Evolutionary conservation across 2,113 vertebrate genomes (phyloP), one percentile per base, ranked within the genome.

Genomic region (Cryptomyrus ogoouensis): DNA sequence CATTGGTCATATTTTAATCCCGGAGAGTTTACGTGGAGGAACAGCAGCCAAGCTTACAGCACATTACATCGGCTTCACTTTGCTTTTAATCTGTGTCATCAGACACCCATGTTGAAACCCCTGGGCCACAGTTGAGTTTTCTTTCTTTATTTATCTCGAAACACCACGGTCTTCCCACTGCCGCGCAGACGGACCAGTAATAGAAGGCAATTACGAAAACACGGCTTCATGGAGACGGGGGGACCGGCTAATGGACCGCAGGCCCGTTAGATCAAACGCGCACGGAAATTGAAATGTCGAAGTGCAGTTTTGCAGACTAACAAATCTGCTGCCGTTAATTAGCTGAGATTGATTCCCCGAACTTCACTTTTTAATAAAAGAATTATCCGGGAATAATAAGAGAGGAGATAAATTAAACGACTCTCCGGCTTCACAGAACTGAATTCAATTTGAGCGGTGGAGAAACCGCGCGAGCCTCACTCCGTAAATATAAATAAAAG

Each of bases 231-330:
- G 50, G 42, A 89, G 44, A 49, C 31, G 19, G 47, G 10, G 46
- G 31, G 27, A 83, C 70, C 27, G 4, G 27, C 42, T 80, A 84
- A 89, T 89, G 27, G 70, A 77, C 49, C 31, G 74, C 80, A 27
- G 49, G 39, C 89, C 89, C 47, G 39, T 89, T 84, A 17, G 77
- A 84, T 89, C 77, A 83, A 89, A 58, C 80, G 39, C 12, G 21
- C 35, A 83, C 52, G 77, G 89, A 89, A 84, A 89, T 83, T 89
- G 74, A 89, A 89, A 89, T 89, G 31, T 52, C 74, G 47, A 84
- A 83, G 66, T 89, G 70, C 47, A 53, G 74, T 80, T 89, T 80
- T 83, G 70, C 70, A 52, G 70, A 83, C 88, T 83, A 83, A 80
- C 49, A 89, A 50, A 83, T 80, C 21, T 89, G 46, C 19, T 50